Evolutionary conservation across 2,113 vertebrate species (phyloP).

Genomic region (Willisornis vidua): DNA sequence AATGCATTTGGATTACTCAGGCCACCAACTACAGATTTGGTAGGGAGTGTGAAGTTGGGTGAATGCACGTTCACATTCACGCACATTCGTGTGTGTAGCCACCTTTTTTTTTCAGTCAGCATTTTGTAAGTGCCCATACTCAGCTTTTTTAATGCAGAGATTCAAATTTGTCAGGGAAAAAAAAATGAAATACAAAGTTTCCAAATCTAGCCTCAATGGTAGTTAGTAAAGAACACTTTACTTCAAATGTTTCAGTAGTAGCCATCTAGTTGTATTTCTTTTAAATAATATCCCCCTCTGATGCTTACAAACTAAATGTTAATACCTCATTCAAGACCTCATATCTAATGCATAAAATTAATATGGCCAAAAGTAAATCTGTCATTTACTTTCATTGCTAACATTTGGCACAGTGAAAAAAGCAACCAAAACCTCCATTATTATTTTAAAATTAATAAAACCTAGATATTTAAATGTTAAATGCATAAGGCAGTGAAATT

Average conservation of each 20-base stretch:
- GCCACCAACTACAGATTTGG: neutral
- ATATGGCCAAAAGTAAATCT: neutral
- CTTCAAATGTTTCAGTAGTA: neutral
- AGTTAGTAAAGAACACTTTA: neutral
- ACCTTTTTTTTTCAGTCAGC: neutral
- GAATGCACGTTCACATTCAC: fast-evolving
- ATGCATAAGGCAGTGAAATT: neutral
- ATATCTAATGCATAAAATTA: conserved; percentile 4
- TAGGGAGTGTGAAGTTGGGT: neutral
- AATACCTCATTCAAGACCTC: neutral
- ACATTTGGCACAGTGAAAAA: neutral
- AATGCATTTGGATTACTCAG: neutral
- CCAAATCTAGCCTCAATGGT: neutral
- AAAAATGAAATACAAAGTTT: neutral
- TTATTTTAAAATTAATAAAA: neutral
- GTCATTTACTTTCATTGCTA: neutral
- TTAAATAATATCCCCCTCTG: neutral
- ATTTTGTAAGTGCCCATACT: neutral
- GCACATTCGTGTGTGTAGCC: fast-evolving
- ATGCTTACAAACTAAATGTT: neutral
- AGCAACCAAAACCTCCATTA: neutral
- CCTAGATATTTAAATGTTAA: neutral
- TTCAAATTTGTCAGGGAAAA: neutral
- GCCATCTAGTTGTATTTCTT: conserved; percentile 5
- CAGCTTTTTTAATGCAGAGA: neutral